These are phyloP conservation scores for Tetranychus piercei DNA, from an alignment of 2,888 invertebrate species.

Conservation along the genomic window DNA sequence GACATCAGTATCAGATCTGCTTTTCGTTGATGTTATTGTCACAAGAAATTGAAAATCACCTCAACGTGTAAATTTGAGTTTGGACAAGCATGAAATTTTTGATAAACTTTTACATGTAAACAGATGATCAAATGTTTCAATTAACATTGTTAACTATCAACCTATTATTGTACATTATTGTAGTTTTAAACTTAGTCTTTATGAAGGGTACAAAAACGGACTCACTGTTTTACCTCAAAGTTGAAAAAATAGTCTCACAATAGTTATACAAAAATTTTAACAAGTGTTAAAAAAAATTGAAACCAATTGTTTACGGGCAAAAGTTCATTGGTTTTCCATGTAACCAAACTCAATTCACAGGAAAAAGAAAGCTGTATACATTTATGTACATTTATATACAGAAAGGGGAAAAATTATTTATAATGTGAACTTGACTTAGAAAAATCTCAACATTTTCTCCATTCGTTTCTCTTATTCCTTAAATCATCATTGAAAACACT, in stretches of 20 bases:
- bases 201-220: background rate
- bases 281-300: background rate
- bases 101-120: background rate
- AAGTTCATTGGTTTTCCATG: no score
- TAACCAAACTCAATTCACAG: no score
- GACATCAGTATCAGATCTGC: no score
- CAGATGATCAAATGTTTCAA: background rate
- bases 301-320: no score
- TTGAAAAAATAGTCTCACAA: background rate
- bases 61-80: background rate
- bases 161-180: no score
- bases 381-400: background rate
- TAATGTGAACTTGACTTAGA: background rate
- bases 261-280: background rate
- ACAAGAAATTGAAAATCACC: background rate
- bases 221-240: background rate
- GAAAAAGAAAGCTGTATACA: background rate
- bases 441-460: conserved; percentile 1
- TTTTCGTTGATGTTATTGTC: background rate
- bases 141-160: background rate
- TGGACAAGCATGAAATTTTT: background rate
- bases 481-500: background rate
- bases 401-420: background rate
- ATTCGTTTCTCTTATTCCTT: background rate
- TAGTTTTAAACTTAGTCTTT: no score